Percentiles rank a stretch among this genome's conserved stretches.
These are phyloP conservation scores for Triplophysa dalaica DNA, from an alignment of 2,113 vertebrate genomes.

Conservation along the genomic window DNA sequence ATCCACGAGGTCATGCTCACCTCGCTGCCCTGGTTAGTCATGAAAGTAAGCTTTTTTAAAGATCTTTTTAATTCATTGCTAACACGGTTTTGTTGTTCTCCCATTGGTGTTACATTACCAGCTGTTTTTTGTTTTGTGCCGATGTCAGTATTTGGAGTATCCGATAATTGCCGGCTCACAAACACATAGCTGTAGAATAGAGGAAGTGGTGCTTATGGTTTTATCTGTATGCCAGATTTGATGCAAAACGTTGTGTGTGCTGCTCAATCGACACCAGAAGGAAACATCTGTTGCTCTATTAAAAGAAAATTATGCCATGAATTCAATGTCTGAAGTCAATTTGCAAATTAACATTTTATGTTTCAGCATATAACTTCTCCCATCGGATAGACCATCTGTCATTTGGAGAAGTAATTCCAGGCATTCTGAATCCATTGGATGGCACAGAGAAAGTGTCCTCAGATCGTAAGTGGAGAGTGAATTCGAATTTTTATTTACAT, in stretches of 20 bases:
- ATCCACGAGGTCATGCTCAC: conserved; percentile 95
- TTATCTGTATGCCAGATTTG: neutral
- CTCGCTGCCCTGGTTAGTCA: conserved; percentile 94
- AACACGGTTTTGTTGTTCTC: neutral
- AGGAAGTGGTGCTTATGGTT: neutral
- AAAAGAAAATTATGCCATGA: neutral
- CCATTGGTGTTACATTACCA: neutral
- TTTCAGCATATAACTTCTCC: conserved; percentile 93
- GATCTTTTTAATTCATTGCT: neutral
- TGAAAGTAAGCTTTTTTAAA: conserved; percentile 81
- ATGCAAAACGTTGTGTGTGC: neutral
- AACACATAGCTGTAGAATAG: neutral
- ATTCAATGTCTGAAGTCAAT: neutral
- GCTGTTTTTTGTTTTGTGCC: neutral
- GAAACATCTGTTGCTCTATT: neutral
- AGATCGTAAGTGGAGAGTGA: conserved; percentile 79
- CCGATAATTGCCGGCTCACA: neutral
- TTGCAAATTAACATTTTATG: neutral
- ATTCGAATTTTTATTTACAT: too few relatives aligned
- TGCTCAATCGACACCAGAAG: conserved; percentile 3
- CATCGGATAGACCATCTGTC: conserved; percentile 97
- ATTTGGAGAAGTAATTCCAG: conserved; percentile 91
- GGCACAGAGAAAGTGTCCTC: conserved; percentile 93
- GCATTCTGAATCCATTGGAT: conserved; percentile 93
- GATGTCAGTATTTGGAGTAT: too few relatives aligned